phyloP scores from a whole-genome alignment of 2,113 vertebrate species.

The Girardinichthys multiradiatus region DNA sequence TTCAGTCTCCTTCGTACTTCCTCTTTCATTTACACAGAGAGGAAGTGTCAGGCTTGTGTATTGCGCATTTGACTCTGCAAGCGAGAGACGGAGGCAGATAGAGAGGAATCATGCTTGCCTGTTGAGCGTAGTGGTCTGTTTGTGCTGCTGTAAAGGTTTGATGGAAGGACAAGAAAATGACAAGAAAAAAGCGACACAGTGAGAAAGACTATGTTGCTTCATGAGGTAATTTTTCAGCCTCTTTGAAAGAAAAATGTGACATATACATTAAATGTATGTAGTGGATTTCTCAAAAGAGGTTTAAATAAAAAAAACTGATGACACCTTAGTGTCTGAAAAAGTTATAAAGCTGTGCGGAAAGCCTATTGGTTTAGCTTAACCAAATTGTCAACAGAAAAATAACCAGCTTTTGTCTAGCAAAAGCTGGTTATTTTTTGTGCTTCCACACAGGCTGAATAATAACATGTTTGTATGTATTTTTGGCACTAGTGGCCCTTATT shows the following conservation, averaged over 20 bases:
- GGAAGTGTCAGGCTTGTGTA: slow-evolving; percentile 54
- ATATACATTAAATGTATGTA: not conserved
- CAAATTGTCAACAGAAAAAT: not conserved
- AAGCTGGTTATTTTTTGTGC: too few species aligned
- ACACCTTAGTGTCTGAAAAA: not conserved
- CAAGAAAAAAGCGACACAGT: slow-evolving; percentile 14
- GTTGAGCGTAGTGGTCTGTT: slow-evolving; percentile 63
- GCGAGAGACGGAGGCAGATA: slow-evolving; percentile 24
- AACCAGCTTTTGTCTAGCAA: not conserved
- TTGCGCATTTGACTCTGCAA: slow-evolving; percentile 28
- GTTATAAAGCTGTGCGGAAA: not conserved
- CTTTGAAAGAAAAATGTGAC: not conserved
- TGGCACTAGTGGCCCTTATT: too few species aligned
- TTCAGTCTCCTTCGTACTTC: slow-evolving; percentile 67
- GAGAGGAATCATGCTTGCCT: slow-evolving; percentile 61
- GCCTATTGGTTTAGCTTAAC: not conserved
- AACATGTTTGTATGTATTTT: too few species aligned
- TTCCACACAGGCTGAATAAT: too few species aligned
- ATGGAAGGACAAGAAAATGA: slow-evolving; percentile 31
- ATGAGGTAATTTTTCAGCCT: not conserved
- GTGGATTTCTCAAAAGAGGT: not conserved
- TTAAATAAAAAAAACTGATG: not conserved
- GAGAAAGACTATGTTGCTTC: slow-evolving; percentile 24
- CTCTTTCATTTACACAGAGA: slow-evolving; percentile 67
- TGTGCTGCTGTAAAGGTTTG: slow-evolving; percentile 58